Evolutionary conservation across 2,797 vertebrate genomes (phyloP), one percentile per base, ranked within the genome.

Genomic region (Phrynocephalus guinanensis): DNA sequence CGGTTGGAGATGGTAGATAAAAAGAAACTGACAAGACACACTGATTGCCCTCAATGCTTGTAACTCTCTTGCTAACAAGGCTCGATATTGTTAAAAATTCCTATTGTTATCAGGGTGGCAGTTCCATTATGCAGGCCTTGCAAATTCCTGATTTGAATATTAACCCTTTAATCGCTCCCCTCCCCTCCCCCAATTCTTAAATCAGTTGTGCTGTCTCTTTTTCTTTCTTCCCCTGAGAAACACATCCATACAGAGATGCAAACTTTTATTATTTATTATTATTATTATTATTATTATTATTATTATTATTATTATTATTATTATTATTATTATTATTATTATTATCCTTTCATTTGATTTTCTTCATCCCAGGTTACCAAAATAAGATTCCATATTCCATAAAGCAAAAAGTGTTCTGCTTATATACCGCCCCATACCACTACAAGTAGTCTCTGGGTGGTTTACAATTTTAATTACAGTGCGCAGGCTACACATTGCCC

Each of bases 11-110:
- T 97, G 97, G 97, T 97, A 97, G 98, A 98, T 98, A 98, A 98
- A 98, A 99, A 98, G 97, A 97, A 97, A 98, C 97, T 98, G 98
- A 98, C 98, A 98, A 98, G 98, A 97, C 98, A 97, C 98, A 97
- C 97, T 98, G 97, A 98, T 98, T 98, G 98, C 98, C 98, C 98
- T 98, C 97, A 98, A 97, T 98, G 97, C 98, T 97, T 98, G 97
- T 98, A 97, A 97, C 97, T 97, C 96, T 96, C 95, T 96, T 97
- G 96, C 98, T 98, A 98, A 98, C 98, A 98, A 98, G 98, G 96
- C 97, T 98, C 97, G 97, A 97, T 98, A 98, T 98, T 98, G 98
- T 98, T 97, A 98, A 97, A 98, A 98, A 98, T 97, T 97, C 97
- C 97, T 97, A 98, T 98, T 98, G 98, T 98, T 97, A 97, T 97